phyloP scores from a whole-genome alignment of 2,797 vertebrate species.

The Parotocinclus haroldoi region DNA sequence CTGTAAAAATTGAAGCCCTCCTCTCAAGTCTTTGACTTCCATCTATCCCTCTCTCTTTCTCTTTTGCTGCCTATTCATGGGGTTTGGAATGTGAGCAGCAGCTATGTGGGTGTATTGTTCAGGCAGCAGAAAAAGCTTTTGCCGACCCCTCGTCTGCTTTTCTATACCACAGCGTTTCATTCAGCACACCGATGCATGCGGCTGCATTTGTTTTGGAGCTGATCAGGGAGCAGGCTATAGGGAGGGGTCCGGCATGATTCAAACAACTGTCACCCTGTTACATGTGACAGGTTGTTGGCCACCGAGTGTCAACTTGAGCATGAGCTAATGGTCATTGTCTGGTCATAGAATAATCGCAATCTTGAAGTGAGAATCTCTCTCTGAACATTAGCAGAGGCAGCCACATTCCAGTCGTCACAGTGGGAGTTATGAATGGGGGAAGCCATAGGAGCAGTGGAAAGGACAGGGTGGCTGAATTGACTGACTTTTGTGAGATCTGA shows the following conservation, averaged over 20 bases:
- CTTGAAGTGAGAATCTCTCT: constrained; percentile 34
- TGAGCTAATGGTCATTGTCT: constrained; percentile 45
- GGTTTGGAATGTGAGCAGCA: constrained; percentile 55
- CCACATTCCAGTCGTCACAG: constrained; percentile 40
- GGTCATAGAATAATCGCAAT: constrained; percentile 21
- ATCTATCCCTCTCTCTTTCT: constrained; percentile 28
- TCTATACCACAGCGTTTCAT: constrained; percentile 49
- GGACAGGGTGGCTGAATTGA: constrained; percentile 22
- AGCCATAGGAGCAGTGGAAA: constrained; percentile 24
- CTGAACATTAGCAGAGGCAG: constrained; percentile 16
- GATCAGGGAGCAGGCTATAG: constrained; percentile 17
- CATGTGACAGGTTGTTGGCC: constrained; percentile 42
- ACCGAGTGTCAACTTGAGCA: constrained; percentile 36
- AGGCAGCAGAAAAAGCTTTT: constrained; percentile 40
- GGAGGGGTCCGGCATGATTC: constrained; percentile 30
- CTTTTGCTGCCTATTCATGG: constrained; percentile 48
- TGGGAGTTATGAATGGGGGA: constrained; percentile 33
- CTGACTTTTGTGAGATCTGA: constrained; percentile 35
- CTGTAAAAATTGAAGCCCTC: constrained; percentile 5
- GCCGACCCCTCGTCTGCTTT: constrained; percentile 32
- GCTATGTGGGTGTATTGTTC: constrained; percentile 61
- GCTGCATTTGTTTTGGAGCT: constrained; percentile 36
- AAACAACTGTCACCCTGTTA: constrained; percentile 37
- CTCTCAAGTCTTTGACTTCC: constrained; percentile 21
- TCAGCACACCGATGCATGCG: constrained; percentile 40